phyloP scores from a whole-genome alignment of 2,113 vertebrate genomes.

The Meriones unguiculatus region DNA sequence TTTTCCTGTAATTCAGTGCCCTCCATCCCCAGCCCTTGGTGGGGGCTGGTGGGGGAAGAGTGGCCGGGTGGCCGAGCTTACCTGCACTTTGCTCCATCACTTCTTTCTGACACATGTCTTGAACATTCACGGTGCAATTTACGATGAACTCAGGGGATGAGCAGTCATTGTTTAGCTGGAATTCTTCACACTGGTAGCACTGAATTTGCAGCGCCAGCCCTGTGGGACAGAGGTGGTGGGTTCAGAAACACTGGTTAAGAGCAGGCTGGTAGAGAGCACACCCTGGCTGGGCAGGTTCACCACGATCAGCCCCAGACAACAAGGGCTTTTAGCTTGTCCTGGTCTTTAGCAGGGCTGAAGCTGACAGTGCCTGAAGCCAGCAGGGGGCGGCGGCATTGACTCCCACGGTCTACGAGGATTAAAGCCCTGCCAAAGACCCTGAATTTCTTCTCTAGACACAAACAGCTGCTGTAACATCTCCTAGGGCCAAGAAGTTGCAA shows the following conservation, averaged over 20 bases:
- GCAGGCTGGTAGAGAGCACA: background rate
- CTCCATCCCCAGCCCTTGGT: rapidly evolving
- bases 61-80: constrained; percentile 81
- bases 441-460: background rate
- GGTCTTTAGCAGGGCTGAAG: background rate
- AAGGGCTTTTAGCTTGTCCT: background rate
- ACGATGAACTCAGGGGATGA: constrained; percentile 97
- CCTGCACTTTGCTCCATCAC: constrained; percentile 96
- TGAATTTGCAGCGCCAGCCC: constrained; percentile 96
- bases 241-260: constrained; percentile 53
- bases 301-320: rapidly evolving
- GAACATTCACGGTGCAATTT: constrained; percentile 99
- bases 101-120: constrained; percentile 99
- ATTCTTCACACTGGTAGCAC: constrained; percentile 99
- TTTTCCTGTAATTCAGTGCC: background rate
- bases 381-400: constrained; percentile 63
- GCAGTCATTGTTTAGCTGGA: constrained; percentile 95
- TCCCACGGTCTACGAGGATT: background rate
- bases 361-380: constrained; percentile 17
- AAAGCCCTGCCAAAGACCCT: background rate
- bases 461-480: background rate
- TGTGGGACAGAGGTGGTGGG: constrained; percentile 63
- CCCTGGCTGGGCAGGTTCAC: background rate
- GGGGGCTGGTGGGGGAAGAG: background rate
- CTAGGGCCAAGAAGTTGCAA: background rate